A percentile compares a stretch with the other conserved stretches of the same genome.
Evolutionary conservation across 2,113 vertebrate genomes (phyloP).

Genomic region (Barbus barbus): DNA sequence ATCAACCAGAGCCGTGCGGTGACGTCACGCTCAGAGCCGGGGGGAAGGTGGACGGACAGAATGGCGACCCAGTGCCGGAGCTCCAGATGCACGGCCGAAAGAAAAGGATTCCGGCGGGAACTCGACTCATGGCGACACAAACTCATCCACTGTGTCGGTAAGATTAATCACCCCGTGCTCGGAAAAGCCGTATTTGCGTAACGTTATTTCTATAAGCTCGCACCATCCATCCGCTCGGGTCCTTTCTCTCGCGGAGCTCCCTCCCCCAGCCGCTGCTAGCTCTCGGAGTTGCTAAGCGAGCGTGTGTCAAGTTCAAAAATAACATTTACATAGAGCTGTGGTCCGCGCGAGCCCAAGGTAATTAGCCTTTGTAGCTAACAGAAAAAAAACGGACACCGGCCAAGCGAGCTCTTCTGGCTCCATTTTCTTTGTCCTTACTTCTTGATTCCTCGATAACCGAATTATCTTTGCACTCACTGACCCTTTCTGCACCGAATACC

Average conservation of each 20-base stretch:
- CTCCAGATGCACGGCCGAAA: slow-evolving; percentile 92
- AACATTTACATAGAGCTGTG: slow-evolving; percentile 10
- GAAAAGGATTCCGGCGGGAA: slow-evolving; percentile 94
- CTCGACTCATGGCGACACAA: slow-evolving; percentile 96
- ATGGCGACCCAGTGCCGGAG: slow-evolving; percentile 95
- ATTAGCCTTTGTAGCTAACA: slow-evolving; percentile 12
- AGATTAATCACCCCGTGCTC: slow-evolving; percentile 58
- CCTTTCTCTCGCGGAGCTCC: slow-evolving; percentile 8
- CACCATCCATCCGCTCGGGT: neutral
- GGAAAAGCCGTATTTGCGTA: neutral
- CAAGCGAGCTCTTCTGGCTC: slow-evolving; percentile 58
- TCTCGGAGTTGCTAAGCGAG: slow-evolving; percentile 31
- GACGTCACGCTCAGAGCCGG: slow-evolving; percentile 81
- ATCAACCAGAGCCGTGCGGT: slow-evolving; percentile 63
- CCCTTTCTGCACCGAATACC: slow-evolving; percentile 1
- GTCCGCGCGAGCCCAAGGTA: neutral
- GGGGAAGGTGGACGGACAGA: slow-evolving; percentile 79
- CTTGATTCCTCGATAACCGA: slow-evolving; percentile 24
- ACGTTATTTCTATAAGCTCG: neutral
- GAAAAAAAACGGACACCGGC: slow-evolving; percentile 25
- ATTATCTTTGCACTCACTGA: slow-evolving; percentile 25
- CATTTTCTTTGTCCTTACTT: slow-evolving; percentile 74
- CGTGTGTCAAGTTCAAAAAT: slow-evolving; percentile 44
- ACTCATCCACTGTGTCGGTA: slow-evolving; percentile 95
- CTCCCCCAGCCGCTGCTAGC: slow-evolving; percentile 22